Percentiles rank a stretch among this genome's conserved stretches.
phyloP scores from a whole-genome alignment of 1,140 invertebrate species.

The Apocrypta bakeri region DNA sequence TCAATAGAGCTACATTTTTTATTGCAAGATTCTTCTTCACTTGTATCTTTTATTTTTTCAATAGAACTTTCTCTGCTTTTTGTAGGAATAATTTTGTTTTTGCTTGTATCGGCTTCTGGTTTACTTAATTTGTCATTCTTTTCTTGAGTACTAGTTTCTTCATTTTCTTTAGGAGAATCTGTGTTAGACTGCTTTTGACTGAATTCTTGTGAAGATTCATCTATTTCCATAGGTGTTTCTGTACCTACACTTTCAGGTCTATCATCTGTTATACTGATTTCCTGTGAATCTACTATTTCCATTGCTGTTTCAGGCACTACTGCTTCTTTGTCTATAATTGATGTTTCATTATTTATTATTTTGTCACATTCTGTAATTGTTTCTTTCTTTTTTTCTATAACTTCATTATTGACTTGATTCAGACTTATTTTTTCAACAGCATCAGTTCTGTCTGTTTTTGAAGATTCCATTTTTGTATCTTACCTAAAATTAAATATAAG shows the following conservation, averaged over 20 bases:
- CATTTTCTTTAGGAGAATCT: background rate
- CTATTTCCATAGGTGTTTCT: conserved; percentile 27
- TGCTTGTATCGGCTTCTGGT: background rate
- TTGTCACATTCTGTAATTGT: background rate
- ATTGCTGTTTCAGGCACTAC: conserved; percentile 1
- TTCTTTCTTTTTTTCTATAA: conserved; percentile 31
- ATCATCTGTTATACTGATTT: background rate
- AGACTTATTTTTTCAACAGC: background rate
- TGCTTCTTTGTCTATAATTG: background rate
- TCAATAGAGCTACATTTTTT: background rate
- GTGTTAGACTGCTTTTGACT: background rate
- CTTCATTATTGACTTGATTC: background rate
- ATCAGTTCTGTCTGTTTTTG: background rate
- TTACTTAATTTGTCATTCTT: background rate
- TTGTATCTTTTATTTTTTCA: background rate
- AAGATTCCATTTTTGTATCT: conserved; percentile 35
- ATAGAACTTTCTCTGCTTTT: background rate
- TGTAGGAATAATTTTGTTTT: background rate
- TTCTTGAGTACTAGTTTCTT: background rate
- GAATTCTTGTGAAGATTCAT: conserved; percentile 5
- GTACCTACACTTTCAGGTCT: background rate
- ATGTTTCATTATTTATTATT: background rate
- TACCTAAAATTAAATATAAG: background rate
- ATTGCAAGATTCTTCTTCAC: background rate
- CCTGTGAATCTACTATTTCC: conserved; percentile 24